Percentiles rank a stretch among this genome's conserved stretches.
Conservation (phyloP, 1,140 invertebrate species). For the Macrosteles quadrilineatus region DNA sequence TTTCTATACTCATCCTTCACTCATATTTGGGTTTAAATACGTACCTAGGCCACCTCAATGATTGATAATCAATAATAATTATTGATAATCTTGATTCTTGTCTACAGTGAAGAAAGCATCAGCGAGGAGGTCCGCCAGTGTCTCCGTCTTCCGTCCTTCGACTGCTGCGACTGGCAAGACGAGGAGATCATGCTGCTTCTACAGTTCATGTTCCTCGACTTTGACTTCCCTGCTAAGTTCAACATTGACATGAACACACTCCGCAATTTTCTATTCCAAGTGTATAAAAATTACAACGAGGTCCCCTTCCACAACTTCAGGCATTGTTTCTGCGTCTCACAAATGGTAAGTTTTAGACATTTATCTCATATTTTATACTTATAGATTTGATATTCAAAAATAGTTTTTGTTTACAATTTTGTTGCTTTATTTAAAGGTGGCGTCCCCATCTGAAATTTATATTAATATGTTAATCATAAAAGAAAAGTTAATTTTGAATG, state of each 20-base stretch:
- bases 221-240: conserved; percentile 74
- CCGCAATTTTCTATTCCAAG: conserved; percentile 72
- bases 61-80: too few relatives aligned
- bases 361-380: too few relatives aligned
- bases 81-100: too few relatives aligned
- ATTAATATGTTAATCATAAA: too few relatives aligned
- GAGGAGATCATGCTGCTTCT: conserved; percentile 79
- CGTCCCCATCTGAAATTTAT: too few relatives aligned
- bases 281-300: conserved; percentile 88
- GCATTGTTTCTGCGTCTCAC: conserved; percentile 86
- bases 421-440: too few relatives aligned
- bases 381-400: too few relatives aligned
- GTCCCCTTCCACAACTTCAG: conserved; percentile 90
- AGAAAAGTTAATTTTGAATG: too few relatives aligned
- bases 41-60: too few relatives aligned
- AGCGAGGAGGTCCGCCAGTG: conserved; percentile 61
- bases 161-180: conserved; percentile 82
- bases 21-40: too few relatives aligned
- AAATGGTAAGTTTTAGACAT: conserved; percentile 78
- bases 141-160: conserved; percentile 74
- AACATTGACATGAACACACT: conserved; percentile 73
- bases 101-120: conserved; percentile 62
- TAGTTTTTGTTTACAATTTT: too few relatives aligned
- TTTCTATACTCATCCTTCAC: too few relatives aligned
- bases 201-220: conserved; percentile 82